Base-by-base conservation (phyloP, 2,113 vertebrate genomes). In the Naja naja region DNA sequence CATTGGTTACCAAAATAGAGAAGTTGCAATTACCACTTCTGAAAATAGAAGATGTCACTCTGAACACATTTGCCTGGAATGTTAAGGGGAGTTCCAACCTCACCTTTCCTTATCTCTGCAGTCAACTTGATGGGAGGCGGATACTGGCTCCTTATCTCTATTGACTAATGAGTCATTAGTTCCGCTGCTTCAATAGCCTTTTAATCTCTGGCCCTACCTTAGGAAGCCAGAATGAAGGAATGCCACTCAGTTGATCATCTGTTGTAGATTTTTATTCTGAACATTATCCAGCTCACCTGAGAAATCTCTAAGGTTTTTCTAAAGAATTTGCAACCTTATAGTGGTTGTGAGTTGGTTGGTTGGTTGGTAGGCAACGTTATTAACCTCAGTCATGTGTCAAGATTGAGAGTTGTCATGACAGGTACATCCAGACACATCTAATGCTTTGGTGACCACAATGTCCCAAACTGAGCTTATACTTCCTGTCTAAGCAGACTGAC, bases 151-250 rank as follows among this genome's bases (percentile, higher is more conserved):
- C 94, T 96, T 96, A 95, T 93, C 96, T 96, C 27, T 22, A 27
- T 49, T 97, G 96, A 96, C 27, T 25, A 27, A 56, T 97, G 96
- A 96, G 89, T 96, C 96, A 97, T 0, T 1, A 93, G 92, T 95
- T 90, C 96, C 94, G 69, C 91, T 91, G 86, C 92, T 95, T 89
- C 89, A 43, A 85, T 94, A 93, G 91, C 0, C 0, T 0, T 3
- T 94, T 91, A 94, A 90, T 87, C n/a, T 49, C 89, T 0, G 0
- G 43, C 11, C 25, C 74, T 90, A n/a, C 89, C 43, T 56, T 20
- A 45, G 7, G 45, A 8, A 22, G 18, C 20, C 16, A 74, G 22
- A 56, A 89, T 20, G 30, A 43, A 43, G 7, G 74, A 92, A 49
- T 49, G 16, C 23, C 25, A 30, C 81, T 86, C 54, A 58, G 39